Percentiles rank a stretch among this genome's conserved stretches.
phyloP scores from a whole-genome alignment of 2,888 invertebrate genomes.

The Orchesella flavescens region DNA sequence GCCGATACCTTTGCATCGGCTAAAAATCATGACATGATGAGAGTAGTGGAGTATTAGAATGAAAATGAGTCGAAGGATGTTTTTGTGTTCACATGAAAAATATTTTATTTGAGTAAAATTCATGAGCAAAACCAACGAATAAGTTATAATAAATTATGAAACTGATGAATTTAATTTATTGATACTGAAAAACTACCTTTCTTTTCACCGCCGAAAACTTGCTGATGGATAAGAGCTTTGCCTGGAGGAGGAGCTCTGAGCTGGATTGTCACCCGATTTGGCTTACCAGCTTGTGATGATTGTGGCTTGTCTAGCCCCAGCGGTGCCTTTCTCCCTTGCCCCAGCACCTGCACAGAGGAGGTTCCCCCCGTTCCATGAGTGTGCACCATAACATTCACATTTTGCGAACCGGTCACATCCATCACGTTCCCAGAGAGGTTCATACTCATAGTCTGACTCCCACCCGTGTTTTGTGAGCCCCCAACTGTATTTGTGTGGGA shows the following conservation, averaged over 20 bases:
- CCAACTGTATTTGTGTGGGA: neutral
- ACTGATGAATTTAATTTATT: neutral
- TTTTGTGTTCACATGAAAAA: no score
- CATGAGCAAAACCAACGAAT: no score
- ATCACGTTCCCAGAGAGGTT: neutral
- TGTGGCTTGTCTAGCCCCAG: no score
- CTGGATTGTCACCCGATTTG: neutral
- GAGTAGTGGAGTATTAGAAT: no score
- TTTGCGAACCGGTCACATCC: neutral
- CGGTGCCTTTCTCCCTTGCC: neutral
- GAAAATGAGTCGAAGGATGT: no score
- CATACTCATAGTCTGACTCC: slow-evolving; percentile 28
- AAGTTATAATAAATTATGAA: neutral
- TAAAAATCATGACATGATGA: no score
- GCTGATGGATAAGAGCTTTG: neutral
- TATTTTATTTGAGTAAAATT: no score
- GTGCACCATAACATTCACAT: slow-evolving; percentile 15
- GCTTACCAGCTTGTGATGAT: neutral
- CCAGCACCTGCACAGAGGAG: neutral
- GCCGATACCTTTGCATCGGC: no score
- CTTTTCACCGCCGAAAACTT: neutral
- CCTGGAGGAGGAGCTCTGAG: neutral
- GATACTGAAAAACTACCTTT: neutral
- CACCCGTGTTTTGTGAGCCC: slow-evolving; percentile 8
- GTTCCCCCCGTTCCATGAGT: neutral